Evolutionary conservation across 2,113 vertebrate species (phyloP), one percentile per base, ranked within the genome.

Genomic region (Desmodus rotundus): DNA sequence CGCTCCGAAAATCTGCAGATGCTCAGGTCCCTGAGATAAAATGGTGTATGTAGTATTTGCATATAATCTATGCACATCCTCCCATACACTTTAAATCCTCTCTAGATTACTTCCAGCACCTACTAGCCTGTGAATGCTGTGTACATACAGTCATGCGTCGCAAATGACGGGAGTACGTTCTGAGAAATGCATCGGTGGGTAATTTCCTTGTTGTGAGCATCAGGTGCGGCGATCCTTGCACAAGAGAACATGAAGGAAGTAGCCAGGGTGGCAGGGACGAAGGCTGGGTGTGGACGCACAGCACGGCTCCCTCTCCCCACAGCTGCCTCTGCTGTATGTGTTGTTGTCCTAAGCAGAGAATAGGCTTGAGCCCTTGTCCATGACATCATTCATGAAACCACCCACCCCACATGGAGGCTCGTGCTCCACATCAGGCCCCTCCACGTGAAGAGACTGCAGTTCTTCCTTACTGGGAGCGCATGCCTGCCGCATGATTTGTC

Each of bases 191-290:
- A 31, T 63, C 13, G 0, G 13, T 31, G 61, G 61, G 61, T 63
- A 13, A 28, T 6, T 63, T 33, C 28, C 31, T 63, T 63, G 28
- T 33, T 63, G 61, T 63, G 13, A n/a, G 11, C 33, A n/a, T 89
- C 24, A 36, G 33, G 16, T 3, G 4, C 56, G 2, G 33, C 1
- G 0, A 5, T 17, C 2, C 11, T 9, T 65, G 7, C 7, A 24
- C 16, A 73, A 33, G 52, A n/a, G 38, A 61, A 2, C 22, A 8
- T 11, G 41, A n/a, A 26, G 0, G 7, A 13, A 54, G 45, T 26
- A 2, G 9, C 19, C 28, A 5, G 2, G 47, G 74, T 36, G 22
- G 38, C 63, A 15, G 89, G 38, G 16, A 20, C 13, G 11, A 17
- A 43, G 16, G 13, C 1, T 58, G 7, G 7, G 63, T 15, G 22